These are phyloP conservation scores for Hemibates koningsi DNA, from an alignment of 2,113 vertebrate species.

Conservation along the genomic window DNA sequence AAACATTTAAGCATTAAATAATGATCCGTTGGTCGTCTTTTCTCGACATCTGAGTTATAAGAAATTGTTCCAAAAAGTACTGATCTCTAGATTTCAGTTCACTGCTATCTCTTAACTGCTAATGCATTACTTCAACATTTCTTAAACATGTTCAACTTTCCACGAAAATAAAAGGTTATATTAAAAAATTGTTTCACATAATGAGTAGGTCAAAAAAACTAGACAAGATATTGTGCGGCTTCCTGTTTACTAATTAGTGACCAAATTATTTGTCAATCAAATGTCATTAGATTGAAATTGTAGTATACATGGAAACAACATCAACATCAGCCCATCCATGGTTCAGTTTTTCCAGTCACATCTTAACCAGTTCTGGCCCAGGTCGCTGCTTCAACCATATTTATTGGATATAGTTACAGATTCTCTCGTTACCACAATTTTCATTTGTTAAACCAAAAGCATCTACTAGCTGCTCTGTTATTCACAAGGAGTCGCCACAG, in stretches of 20 bases:
- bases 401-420: background rate
- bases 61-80: background rate
- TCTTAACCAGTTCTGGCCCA: background rate
- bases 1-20: background rate
- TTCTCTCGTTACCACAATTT: background rate
- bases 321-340: background rate
- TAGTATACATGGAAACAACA: background rate
- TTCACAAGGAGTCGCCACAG: background rate
- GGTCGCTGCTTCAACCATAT: background rate
- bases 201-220: background rate
- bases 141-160: background rate
- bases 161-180: background rate
- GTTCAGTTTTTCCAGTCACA: background rate
- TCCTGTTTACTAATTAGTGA: background rate
- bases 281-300: background rate
- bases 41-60: background rate
- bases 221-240: background rate
- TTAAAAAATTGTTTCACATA: background rate
- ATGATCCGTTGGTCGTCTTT: background rate
- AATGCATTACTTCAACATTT: background rate
- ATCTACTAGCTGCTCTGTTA: background rate
- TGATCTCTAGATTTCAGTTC: background rate
- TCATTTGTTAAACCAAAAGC: background rate
- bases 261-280: background rate
- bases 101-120: background rate